Evolutionary conservation across 2,888 invertebrate species (phyloP).

Genomic region (Noctua janthina): DNA sequence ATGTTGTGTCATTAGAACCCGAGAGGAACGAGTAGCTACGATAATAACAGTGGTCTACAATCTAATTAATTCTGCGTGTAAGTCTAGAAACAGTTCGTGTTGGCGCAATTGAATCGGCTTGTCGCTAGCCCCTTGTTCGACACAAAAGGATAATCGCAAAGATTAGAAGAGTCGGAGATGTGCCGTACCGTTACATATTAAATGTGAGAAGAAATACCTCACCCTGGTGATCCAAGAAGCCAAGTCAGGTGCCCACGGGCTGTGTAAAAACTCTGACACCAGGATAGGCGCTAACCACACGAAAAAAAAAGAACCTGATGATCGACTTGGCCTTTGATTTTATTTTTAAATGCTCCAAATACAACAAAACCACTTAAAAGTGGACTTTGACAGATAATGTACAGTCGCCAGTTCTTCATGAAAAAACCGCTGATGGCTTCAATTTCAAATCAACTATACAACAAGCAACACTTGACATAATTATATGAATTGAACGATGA

Average conservation of each 20-base stretch:
- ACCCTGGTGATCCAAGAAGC: neutral
- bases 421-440: neutral
- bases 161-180: slow-evolving; percentile 55
- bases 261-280: too few species aligned
- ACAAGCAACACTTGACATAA: slow-evolving; percentile 17
- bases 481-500: slow-evolving; percentile 40
- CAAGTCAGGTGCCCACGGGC: too few species aligned
- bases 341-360: neutral
- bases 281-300: neutral
- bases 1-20: slow-evolving; percentile 47
- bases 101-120: slow-evolving; percentile 79
- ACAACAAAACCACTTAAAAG: neutral
- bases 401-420: neutral
- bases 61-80: slow-evolving; percentile 78
- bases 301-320: neutral
- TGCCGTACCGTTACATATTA: slow-evolving; percentile 3
- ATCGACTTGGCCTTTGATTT: neutral
- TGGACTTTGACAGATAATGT: too few species aligned
- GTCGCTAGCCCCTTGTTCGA: slow-evolving; percentile 71
- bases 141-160: slow-evolving; percentile 70
- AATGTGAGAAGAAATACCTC: neutral
- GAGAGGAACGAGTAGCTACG: slow-evolving; percentile 39
- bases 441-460: neutral
- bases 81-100: slow-evolving; percentile 73
- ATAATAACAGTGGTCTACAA: slow-evolving; percentile 73